phyloP scores from a whole-genome alignment of 2,113 vertebrate species.

The Rhegmatorhina hoffmannsi region DNA sequence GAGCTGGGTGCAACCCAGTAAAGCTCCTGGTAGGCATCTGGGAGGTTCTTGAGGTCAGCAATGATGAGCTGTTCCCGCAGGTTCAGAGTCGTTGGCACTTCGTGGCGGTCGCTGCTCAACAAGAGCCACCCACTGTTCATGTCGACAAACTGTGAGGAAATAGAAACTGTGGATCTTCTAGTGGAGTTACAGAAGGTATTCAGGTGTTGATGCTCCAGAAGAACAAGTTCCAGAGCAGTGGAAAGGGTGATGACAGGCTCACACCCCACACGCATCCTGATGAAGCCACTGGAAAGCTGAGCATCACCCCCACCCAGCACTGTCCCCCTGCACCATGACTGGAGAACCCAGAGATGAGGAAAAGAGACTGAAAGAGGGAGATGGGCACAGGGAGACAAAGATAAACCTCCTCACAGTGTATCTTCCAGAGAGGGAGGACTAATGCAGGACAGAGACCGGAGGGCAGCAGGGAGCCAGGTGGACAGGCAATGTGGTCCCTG shows the following conservation, averaged over 20 bases:
- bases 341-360: not conserved
- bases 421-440: not conserved
- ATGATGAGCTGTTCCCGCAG: conserved; percentile 75
- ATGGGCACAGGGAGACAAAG: not conserved
- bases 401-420: not conserved
- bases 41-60: conserved; percentile 82
- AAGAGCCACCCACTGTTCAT: conserved; percentile 87
- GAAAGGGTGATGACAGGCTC: not conserved
- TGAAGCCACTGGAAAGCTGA: not conserved
- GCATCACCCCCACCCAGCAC: not conserved
- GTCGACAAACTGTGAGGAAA: conserved; percentile 79
- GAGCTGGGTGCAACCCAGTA: conserved; percentile 89
- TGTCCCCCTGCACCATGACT: fast-evolving
- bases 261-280: not conserved
- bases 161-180: not conserved
- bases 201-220: not conserved
- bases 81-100: conserved; percentile 74
- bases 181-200: not conserved
- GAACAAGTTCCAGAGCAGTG: not conserved
- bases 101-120: conserved; percentile 85
- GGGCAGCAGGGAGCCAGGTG: not conserved
- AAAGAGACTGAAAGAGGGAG: not conserved
- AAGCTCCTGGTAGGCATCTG: conserved; percentile 89
- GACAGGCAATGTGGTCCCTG: not conserved
- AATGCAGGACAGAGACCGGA: not conserved